Conservation (phyloP, 2,113 vertebrate species). For the Zeus faber region DNA sequence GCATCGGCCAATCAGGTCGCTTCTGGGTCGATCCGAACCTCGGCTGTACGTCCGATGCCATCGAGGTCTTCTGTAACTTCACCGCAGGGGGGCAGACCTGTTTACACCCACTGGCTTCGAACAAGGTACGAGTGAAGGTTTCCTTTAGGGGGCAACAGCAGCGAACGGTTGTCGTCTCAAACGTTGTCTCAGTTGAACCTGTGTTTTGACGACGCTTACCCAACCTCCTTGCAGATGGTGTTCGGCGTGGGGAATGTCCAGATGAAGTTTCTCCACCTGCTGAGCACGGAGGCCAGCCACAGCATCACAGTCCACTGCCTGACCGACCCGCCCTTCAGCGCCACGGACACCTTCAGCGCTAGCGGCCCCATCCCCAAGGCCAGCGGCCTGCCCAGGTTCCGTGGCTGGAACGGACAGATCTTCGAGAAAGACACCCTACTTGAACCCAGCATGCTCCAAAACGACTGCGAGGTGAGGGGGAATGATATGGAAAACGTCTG, state of each 20-base stretch:
- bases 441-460: constrained; percentile 83
- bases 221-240: constrained; percentile 76
- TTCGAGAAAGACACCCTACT: constrained; percentile 83
- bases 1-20: constrained; percentile 86
- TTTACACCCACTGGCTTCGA: constrained; percentile 81
- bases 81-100: constrained; percentile 96
- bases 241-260: constrained; percentile 91
- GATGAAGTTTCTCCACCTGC: constrained; percentile 97
- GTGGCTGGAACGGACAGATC: constrained; percentile 90
- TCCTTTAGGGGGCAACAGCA: too few relatives aligned
- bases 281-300: constrained; percentile 91
- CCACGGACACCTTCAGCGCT: constrained; percentile 52
- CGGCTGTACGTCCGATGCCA: constrained; percentile 92
- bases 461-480: constrained; percentile 88
- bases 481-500: too few relatives aligned
- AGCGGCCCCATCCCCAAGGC: constrained; percentile 32
- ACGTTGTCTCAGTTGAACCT: background rate
- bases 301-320: constrained; percentile 88
- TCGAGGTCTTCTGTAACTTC: constrained; percentile 97
- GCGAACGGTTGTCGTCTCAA: too few relatives aligned
- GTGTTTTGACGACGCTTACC: background rate
- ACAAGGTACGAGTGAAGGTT: constrained; percentile 79
- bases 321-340: constrained; percentile 56
- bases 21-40: constrained; percentile 98
- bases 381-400: constrained; percentile 76